Base-by-base conservation (phyloP, 2,113 vertebrate species). In the Grantiella picta region DNA sequence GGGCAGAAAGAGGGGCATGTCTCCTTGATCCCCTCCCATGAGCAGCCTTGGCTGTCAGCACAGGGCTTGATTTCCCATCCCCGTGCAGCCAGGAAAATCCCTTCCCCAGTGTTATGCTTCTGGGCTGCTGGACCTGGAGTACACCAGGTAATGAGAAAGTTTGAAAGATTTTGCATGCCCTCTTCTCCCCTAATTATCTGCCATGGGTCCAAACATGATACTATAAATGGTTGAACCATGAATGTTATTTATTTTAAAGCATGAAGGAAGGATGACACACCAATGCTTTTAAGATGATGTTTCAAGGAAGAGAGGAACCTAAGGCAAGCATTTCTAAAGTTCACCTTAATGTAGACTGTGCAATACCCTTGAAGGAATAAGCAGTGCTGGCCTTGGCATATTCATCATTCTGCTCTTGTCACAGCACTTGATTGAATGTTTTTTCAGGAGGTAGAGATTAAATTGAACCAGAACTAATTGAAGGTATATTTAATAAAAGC, bases 381-480 rank as follows among this genome's bases (percentile, higher is more conserved):
- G 72, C 50, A 88, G 23, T 5, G 8, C 78, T 94, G 76, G 42
- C 23, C 84, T 79, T 79, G 73, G 61, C 25, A 23, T 27, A 95
- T 82, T 96, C 91, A 33, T 95, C 83, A 89, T 83, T 95, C 94
- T 86, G 83, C 16, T 92, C 77, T 82, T 92, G 83, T 94, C 68
- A 53, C 31, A n/a, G 29, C 11, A 27, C 36, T 59, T 92, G 75
- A 95, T 4, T 81, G 68, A 95, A 96, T 71, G 82, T 38, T 95
- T 93, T 96, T 96, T 92, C 50, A 72, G 75, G 36, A 97, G 28
- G 63, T 33, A 90, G 47, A 96, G 56, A 92, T 83, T 65, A 95
- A 96, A 97, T 96, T 82, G 82, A 97, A 96, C 69, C 77, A 96
- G 82, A 94, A 95, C 50, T 95, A 95, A 96, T 90, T 92, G 92